Conservation (phyloP, 2,888 invertebrate species). For the Yponomeuta cagnagella region DNA sequence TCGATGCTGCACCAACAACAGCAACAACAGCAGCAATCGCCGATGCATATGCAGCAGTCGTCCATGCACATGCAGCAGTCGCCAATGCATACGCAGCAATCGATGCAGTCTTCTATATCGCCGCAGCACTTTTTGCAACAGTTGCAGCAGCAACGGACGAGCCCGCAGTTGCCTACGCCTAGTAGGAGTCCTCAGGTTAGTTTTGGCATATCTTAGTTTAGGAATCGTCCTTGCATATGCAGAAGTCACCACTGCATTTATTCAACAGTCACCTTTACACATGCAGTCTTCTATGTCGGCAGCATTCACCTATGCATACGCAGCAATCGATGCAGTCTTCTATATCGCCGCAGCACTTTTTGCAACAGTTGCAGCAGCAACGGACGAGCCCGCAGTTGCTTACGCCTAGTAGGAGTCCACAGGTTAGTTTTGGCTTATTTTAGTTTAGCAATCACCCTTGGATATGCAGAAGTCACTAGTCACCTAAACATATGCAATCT, state of each 20-base stretch:
- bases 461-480: not conserved
- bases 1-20: slow-evolving; percentile 45
- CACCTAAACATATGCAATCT: not conserved
- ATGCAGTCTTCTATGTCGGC: not conserved
- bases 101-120: slow-evolving; percentile 34
- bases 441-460: not conserved
- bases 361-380: slow-evolving; percentile 61
- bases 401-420: slow-evolving; percentile 67
- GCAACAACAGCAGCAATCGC: slow-evolving; percentile 27
- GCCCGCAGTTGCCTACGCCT: slow-evolving; percentile 65
- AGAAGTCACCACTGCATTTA: not conserved
- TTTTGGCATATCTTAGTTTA: not conserved
- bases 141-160: slow-evolving; percentile 63
- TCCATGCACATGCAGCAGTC: slow-evolving; percentile 34
- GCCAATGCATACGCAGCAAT: slow-evolving; percentile 24
- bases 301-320: not conserved
- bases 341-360: slow-evolving; percentile 43
- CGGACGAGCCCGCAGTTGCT: slow-evolving; percentile 67
- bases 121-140: slow-evolving; percentile 49
- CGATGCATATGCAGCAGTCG: slow-evolving; percentile 39
- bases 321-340: slow-evolving; percentile 23
- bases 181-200: slow-evolving; percentile 67
- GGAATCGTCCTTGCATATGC: not conserved
- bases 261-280: not conserved
- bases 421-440: slow-evolving; percentile 36